Evolutionary conservation across 2,888 invertebrate species (phyloP).

Genomic region (Thereva unica): DNA sequence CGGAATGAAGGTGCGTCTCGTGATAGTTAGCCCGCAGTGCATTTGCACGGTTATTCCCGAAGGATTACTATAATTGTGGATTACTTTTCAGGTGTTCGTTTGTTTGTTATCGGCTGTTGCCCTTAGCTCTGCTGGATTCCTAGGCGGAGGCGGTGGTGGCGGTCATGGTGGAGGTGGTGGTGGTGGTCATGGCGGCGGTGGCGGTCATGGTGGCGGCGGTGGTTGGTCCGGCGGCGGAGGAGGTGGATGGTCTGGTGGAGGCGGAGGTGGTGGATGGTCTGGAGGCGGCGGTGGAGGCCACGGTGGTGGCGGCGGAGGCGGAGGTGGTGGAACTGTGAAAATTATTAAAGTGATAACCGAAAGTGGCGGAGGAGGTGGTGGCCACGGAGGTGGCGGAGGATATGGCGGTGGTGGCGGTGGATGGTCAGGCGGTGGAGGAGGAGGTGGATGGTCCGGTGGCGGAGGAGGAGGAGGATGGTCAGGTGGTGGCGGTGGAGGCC

Average conservation of each 20-base stretch:
- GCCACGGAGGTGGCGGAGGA: constrained; percentile 12
- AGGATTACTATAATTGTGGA: background rate
- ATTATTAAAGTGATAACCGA: constrained; percentile 22
- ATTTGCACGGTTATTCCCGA: background rate
- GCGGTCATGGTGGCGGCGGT: background rate
- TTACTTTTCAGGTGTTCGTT: constrained; percentile 22
- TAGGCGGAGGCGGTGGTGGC: constrained; percentile 8
- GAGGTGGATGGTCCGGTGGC: constrained; percentile 14
- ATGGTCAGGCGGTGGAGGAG: constrained; percentile 13
- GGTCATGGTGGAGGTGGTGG: background rate
- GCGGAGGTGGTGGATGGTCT: constrained; percentile 2
- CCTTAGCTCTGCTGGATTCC: constrained; percentile 10
- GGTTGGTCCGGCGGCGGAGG: constrained; percentile 18
- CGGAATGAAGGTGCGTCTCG: constrained; percentile 27
- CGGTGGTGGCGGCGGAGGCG: constrained; percentile 5
- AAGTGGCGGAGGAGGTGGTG: constrained; percentile 15
- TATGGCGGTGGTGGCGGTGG: constrained; percentile 17
- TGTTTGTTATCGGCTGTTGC: constrained; percentile 12
- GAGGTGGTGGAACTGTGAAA: constrained; percentile 21
- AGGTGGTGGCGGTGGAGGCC: background rate
- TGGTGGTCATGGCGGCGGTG: background rate
- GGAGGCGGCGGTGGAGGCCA: constrained; percentile 6
- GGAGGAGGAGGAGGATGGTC: background rate
- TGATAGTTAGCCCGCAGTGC: background rate
- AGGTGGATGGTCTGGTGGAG: background rate